Evolutionary conservation across 2,888 invertebrate species (phyloP), one percentile per base, ranked within the genome.

Genomic region (Ochropacha duplaris): DNA sequence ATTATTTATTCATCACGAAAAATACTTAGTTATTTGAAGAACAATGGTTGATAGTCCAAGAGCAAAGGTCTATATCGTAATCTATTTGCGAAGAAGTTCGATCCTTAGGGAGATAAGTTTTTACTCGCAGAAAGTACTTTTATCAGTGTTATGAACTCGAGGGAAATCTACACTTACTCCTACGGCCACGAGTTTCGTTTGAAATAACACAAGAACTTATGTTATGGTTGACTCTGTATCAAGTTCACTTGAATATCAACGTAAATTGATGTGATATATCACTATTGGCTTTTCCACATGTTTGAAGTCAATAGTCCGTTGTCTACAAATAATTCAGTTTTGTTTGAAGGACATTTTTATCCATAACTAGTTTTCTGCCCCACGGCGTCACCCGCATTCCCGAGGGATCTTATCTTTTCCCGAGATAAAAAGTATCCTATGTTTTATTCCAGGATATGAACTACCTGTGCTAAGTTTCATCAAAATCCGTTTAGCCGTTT

Each of bases 81-180:
- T 84, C 79, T 83, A 86, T 85, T 83, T 80, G 76, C 64, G 71
- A 73, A 76, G 72, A 86, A 85, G 77, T 84, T 82, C 51, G 56
- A 57, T 64, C 80, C 71, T 64, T 60, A 22, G 80, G 77, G 80
- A 74, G 61, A 66, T 66, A 83, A 84, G 78, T 84, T 84, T 83
- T 80, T 79, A 79, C 78, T 83, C 73, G 70, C 71, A 52, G 69
- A 74, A 79, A 78, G 79, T 80, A 82, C 79, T 86, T 85, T 83
- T 83, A 84, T 78, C 76, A 76, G 73, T 78, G 66, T 79, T 79
- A 80, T 72, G 69, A 75, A 58, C 86, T 76, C 85, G 22, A 57
- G 86, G 86, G 86, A 86, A 86, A 86, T 86, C 79, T 83, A 75
- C 78, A 79, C 76, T 80, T 81, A 69, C 69, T 68, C 67, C 65